Base-by-base conservation (phyloP, 2,797 vertebrate species). In the Borostomias antarcticus region DNA sequence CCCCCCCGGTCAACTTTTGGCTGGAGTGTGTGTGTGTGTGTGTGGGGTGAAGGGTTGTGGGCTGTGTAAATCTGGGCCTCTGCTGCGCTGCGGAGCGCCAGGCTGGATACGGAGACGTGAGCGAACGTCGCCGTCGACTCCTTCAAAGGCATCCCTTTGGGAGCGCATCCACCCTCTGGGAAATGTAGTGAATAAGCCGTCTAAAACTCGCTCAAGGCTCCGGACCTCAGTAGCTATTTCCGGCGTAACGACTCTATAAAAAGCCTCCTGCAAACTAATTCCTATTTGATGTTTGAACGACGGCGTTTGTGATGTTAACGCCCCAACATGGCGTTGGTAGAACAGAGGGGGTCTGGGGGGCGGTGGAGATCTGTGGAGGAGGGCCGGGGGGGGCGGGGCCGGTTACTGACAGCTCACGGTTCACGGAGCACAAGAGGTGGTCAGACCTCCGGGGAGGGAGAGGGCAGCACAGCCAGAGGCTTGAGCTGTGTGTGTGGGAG, bases 321-420 rank as follows among this genome's bases (percentile, higher is more conserved):
- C 40, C 40, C n/a, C n/a, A n/a, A n/a, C n/a, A n/a, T n/a, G n/a
- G n/a, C n/a, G n/a, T n/a, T n/a, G n/a, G n/a, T n/a, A n/a, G n/a
- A n/a, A n/a, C n/a, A n/a, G n/a, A n/a, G n/a, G n/a, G n/a, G n/a
- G n/a, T n/a, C n/a, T 43, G 40, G 40, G 11, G 40, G 11, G 4
- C 23, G 15, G 48, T 21, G 29, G 15, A n/a, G 15, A 30, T 32
- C 29, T 57, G 30, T 9, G 17, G 5, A 7, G 8, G 54, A 7
- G 54, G 3, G 8, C 9, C 7, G 29, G n/a, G 30, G 4, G 3
- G 40, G 40, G 40, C 1, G 15, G 40, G 13, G n/a, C 52, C 43
- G 72, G 59, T 58, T 57, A 72, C 60, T 79, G 76, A 77, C 82
- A 77, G 81, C 80, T 81, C 71, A 69, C 68, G 72, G 76, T 76